Conservation (phyloP, 2,797 vertebrate genomes). For the Myripristis murdjan region DNA sequence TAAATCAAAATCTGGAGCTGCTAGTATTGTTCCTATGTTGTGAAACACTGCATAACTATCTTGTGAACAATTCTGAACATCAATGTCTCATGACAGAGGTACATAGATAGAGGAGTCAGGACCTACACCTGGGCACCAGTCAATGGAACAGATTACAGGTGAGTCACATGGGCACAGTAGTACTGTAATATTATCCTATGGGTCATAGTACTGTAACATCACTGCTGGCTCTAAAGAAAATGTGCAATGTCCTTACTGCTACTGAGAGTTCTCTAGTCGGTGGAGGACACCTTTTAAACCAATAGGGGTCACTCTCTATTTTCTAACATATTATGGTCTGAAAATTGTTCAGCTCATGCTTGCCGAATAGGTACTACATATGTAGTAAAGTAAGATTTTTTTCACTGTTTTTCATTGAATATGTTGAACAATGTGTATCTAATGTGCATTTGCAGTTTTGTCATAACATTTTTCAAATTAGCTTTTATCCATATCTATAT, state of each 20-base stretch:
- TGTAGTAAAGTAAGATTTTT: background rate
- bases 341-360: constrained; percentile 8
- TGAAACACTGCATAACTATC: background rate
- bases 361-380: constrained; percentile 11
- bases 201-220: background rate
- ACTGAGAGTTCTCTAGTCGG: constrained; percentile 24
- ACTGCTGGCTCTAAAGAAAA: background rate
- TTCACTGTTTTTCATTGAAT: constrained; percentile 5
- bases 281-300: constrained; percentile 48
- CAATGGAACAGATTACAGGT: constrained; percentile 99
- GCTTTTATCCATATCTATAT: no score
- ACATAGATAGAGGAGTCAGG: constrained; percentile 95
- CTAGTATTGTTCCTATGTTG: background rate
- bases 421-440: background rate
- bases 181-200: constrained; percentile 17
- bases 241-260: background rate
- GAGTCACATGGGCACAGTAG: constrained; percentile 47
- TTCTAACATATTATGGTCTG: constrained; percentile 23
- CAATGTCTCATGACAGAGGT: constrained; percentile 87
- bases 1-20: background rate
- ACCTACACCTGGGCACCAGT: constrained; percentile 97
- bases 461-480: no score
- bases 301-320: constrained; percentile 71
- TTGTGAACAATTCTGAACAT: constrained; percentile 1
- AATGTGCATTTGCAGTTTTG: no score